phyloP scores from a whole-genome alignment of 1,140 invertebrate genomes.

The Druon quercuslanigerum region DNA sequence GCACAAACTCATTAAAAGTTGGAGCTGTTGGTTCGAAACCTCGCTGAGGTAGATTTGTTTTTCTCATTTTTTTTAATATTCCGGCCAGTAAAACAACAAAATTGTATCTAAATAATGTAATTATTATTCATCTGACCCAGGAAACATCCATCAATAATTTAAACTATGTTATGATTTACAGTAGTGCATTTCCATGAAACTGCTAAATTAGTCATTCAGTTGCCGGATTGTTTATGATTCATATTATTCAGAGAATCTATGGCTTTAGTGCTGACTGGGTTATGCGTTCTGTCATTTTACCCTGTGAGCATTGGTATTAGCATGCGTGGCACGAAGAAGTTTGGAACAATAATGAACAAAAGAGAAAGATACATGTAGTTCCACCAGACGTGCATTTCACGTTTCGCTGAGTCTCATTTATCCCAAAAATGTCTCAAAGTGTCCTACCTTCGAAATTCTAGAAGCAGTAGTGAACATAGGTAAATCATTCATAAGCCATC shows the following conservation, averaged over 20 bases:
- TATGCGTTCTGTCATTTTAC: conserved; percentile 1
- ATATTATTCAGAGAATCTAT: not conserved
- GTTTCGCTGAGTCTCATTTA: conserved; percentile 16
- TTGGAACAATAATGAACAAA: conserved; percentile 24
- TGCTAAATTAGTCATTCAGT: conserved; percentile 14
- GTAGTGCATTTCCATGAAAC: not conserved
- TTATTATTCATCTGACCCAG: no score
- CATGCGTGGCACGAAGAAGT: conserved; percentile 26
- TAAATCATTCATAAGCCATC: no score
- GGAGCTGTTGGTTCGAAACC: no score
- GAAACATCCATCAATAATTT: no score
- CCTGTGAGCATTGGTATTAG: conserved; percentile 16
- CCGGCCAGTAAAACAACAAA: no score
- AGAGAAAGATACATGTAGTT: conserved; percentile 9
- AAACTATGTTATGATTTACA: no score
- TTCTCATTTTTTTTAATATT: no score
- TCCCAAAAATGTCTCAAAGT: not conserved
- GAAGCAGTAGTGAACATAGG: no score
- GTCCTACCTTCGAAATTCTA: no score
- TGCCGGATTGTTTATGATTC: not conserved
- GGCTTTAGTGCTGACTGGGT: not conserved
- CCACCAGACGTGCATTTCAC: conserved; percentile 11
- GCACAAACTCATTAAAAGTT: no score
- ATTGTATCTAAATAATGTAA: no score
- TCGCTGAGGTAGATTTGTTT: no score